These are phyloP conservation scores for Caracal caracal DNA, from an alignment of 2,113 vertebrate genomes.

Conservation along the genomic window DNA sequence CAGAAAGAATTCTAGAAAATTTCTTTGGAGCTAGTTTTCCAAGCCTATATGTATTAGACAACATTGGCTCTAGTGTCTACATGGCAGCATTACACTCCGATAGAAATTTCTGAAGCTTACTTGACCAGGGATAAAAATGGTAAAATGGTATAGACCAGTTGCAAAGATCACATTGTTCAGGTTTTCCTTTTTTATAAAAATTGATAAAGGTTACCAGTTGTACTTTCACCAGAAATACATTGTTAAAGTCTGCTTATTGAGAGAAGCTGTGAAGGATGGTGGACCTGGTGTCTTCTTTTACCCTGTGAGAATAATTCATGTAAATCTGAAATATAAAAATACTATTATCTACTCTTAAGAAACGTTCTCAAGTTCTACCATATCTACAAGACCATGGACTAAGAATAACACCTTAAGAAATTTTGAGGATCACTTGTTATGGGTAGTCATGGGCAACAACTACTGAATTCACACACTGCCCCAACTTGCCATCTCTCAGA, in stretches of 20 bases:
- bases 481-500: neutral
- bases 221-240: neutral
- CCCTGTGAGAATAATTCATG: neutral
- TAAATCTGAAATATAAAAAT: constrained; percentile 22
- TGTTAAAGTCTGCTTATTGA: neutral
- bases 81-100: neutral
- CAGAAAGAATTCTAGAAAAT: neutral
- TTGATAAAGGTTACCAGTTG: neutral
- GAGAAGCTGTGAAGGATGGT: neutral
- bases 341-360: neutral
- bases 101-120: neutral
- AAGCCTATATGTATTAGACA: constrained; percentile 8
- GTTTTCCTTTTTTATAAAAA: constrained; percentile 22
- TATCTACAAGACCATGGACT: neutral
- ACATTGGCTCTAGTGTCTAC: neutral
- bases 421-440: neutral
- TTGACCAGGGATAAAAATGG: neutral
- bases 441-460: neutral
- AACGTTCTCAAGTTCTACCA: neutral
- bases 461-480: neutral
- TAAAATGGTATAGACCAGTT: neutral
- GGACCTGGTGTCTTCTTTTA: neutral
- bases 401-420: neutral
- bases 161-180: neutral
- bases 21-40: neutral